Base-by-base conservation (phyloP, 2,888 invertebrate species). In the Beris morrisii region DNA sequence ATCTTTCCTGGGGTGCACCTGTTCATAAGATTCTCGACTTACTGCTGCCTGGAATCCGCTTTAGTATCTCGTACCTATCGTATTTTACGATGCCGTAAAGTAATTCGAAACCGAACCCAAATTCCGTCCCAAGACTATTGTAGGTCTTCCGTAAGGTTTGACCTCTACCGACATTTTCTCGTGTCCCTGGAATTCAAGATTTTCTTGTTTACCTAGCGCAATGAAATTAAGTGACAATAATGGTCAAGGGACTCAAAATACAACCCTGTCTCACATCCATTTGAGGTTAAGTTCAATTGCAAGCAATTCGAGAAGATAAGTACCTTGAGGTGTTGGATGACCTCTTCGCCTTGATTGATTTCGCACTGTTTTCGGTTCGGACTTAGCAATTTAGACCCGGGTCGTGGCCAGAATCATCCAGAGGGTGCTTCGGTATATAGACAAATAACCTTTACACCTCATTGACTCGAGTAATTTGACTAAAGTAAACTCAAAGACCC, bases 381-480 rank as follows among this genome's bases (percentile, higher is more conserved):
- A 15, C 44, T 44, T 31, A 28, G 48, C 31, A 30, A n/a, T 7
- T 56, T 38, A 30, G 45, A 38, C 13, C 22, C 38, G 13, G 55
- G 43, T 38, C 30, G 12, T 15, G 7, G 32, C 15, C 11, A 30
- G 6, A 22, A 56, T 28, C 15, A 44, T 45, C 28, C 22, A 28
- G 30, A 22, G 30, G 11, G 44, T 32, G 12, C 7, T 28, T 58
- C 57, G 46, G 45, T 58, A 30, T 58, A 46, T 58, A 58, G 44
- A 58, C 45, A 58, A 44, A 58, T 45, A 58, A 58, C 57, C 46
- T 58, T 58, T 58, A 45, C 57, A 58, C 57, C 45, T 58, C 57
- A 58, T 58, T 58, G 44, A 58, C 57, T 58, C 46, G 12, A 58
- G 57, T 58, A 58, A 58, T 58, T 58, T 58, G 46, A 58, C 57